phyloP scores from a whole-genome alignment of 2,797 vertebrate genomes.

The Acipenser transmontanus region DNA sequence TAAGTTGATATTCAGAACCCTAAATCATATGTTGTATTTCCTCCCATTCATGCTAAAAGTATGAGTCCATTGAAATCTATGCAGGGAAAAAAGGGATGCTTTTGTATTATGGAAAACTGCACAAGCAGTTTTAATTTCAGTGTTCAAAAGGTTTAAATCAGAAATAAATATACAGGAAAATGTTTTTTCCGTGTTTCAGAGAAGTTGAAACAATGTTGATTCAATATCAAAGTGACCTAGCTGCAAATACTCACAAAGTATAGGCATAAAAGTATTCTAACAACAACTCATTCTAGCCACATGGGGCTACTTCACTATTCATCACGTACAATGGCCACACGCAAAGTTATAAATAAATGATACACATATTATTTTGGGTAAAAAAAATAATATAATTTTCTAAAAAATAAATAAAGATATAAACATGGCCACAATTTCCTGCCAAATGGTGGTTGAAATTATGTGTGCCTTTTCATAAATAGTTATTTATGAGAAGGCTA shows the following conservation, averaged over 20 bases:
- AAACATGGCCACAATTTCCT: conserved; percentile 60
- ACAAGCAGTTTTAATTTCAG: conserved; percentile 68
- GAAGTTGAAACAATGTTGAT: too few species aligned
- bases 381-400: conserved; percentile 63
- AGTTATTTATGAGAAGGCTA: conserved; percentile 63
- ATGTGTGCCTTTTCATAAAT: conserved; percentile 65
- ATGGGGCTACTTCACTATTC: conserved; percentile 5
- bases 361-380: conserved; percentile 58
- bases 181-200: too few species aligned
- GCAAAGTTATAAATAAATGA: conserved; percentile 18
- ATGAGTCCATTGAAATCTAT: conserved; percentile 76
- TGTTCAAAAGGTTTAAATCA: too few species aligned
- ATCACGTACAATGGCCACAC: conserved; percentile 49
- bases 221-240: too few species aligned
- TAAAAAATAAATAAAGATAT: conserved; percentile 59
- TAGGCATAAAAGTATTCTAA: too few species aligned
- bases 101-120: conserved; percentile 67
- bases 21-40: conserved; percentile 38
- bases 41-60: conserved; percentile 45
- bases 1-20: conserved; percentile 32
- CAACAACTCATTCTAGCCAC: too few species aligned
- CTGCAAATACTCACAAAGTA: too few species aligned
- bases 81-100: conserved; percentile 75
- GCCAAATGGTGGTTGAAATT: conserved; percentile 64
- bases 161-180: too few species aligned